Conservation (phyloP, 1,140 invertebrate species). For the Euglossa dilemma region DNA sequence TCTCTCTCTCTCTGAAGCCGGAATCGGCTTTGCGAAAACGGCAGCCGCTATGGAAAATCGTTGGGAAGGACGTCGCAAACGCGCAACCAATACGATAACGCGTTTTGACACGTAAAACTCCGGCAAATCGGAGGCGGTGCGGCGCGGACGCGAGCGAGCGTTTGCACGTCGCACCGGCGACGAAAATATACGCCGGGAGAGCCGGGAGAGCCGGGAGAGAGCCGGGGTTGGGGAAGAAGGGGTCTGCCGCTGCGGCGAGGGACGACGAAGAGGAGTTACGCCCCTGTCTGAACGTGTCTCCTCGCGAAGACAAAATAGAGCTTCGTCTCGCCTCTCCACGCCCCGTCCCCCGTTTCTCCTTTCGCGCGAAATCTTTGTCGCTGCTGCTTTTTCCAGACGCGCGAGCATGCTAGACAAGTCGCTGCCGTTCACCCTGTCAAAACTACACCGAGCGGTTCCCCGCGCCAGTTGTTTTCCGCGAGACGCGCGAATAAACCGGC, state of each 20-base stretch:
- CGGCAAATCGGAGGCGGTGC: constrained; percentile 49
- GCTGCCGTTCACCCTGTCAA: constrained; percentile 46
- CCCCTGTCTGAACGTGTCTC: constrained; percentile 58
- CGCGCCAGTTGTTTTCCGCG: neutral
- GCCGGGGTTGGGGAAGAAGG: neutral
- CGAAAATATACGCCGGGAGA: constrained; percentile 61
- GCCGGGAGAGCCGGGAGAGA: neutral
- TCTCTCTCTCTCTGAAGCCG: constrained; percentile 4
- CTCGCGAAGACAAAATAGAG: constrained; percentile 61
- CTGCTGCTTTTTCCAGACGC: constrained; percentile 38
- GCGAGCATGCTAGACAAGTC: constrained; percentile 34
- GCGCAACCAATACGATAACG: constrained; percentile 61
- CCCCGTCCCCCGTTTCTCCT: constrained; percentile 1
- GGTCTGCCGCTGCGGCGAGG: neutral
- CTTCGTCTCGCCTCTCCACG: neutral
- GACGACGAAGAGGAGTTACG: constrained; percentile 52
- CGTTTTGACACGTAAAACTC: constrained; percentile 68
- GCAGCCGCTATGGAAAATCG: constrained; percentile 10
- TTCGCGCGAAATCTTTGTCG: constrained; percentile 47
- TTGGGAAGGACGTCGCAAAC: constrained; percentile 40
- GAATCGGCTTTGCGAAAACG: constrained; percentile 19
- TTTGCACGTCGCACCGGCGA: constrained; percentile 30
- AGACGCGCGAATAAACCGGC: constrained; percentile 46
- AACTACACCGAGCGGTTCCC: constrained; percentile 40
- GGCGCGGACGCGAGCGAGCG: constrained; percentile 2